Evolutionary conservation across 2,888 invertebrate genomes (phyloP), one percentile per base, ranked within the genome.

Genomic region (Nomada fucata): DNA sequence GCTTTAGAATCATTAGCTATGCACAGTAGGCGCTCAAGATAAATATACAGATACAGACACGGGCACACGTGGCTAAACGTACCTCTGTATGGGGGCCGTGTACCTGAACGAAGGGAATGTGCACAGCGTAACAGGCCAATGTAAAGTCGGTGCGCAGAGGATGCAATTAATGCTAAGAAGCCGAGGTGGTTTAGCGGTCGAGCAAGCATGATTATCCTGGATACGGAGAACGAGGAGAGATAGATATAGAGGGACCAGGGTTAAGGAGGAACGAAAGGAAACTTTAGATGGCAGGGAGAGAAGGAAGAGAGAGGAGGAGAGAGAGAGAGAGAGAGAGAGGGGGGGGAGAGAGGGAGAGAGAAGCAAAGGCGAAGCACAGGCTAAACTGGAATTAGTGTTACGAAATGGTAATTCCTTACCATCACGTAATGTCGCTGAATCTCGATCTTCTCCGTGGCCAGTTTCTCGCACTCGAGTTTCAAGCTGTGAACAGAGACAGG

Each of bases 341-440:
- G 26, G 26, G 2, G 26, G 2, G 26, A 26, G 26, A 26, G 26
- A 26, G 26, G 2, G 26, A 26, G 26, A 26, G 26, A 26, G 26
- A 69, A 68, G 60, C 36, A 50, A 67, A 80, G 72, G 60, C 75
- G 29, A 68, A 26, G 68, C 60, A 11, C 26, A 63, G 73, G 64
- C 74, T 79, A 84, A 82, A 83, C 78, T 82, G 83, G 82, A 79
- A 82, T 77, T 84, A 79, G 76, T 80, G 82, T 85, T 83, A 83
- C 83, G 71, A 77, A 85, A 76, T 73, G 77, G 79, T 83, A 76
- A 84, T 89, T 86, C 86, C 97, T 96, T 94, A 97, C 97, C 97
- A 97, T 97, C 89, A 97, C 97, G 95, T 97, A 97, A 95, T 97
- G 97, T 94, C 97, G 95, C 94, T 97, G 97, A 95, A 97, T 97